A percentile compares a stretch with the other conserved stretches of the same genome.
Conservation (phyloP, 2,113 vertebrate species). For the Myiozetetes cayanensis region DNA sequence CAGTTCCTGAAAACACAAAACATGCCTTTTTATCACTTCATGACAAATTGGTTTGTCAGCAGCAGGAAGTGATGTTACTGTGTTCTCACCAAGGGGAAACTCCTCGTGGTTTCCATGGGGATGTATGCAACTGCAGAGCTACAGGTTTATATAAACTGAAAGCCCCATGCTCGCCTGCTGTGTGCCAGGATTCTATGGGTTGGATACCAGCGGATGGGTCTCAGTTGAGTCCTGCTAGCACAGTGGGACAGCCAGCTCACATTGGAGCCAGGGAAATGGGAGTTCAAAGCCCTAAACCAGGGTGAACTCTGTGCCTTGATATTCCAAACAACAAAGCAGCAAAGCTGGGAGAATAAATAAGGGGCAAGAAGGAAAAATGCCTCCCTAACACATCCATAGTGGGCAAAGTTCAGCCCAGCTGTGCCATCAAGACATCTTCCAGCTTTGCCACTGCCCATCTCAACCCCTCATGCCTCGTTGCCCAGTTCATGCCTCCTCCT, state of each 20-base stretch:
- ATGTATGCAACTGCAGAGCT: conserved; percentile 50
- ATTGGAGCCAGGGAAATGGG: not conserved
- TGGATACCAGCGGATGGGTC: not conserved
- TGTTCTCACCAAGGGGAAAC: conserved; percentile 77
- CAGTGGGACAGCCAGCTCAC: accelerated
- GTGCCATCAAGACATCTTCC: not conserved
- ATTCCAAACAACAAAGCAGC: not conserved
- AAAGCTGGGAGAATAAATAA: not conserved
- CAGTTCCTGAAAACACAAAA: conserved; percentile 19
- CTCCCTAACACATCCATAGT: not conserved
- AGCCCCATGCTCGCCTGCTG: not conserved
- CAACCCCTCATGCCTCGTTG: not conserved
- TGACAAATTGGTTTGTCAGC: conserved; percentile 79
- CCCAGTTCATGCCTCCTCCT: not conserved
- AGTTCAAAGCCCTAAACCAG: not conserved
- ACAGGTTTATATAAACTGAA: conserved; percentile 61
- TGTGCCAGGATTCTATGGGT: not conserved
- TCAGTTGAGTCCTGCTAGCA: not conserved
- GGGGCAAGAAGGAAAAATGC: not conserved
- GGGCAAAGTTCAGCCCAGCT: not conserved
- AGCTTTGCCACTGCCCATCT: not conserved
- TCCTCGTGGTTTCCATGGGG: conserved; percentile 76
- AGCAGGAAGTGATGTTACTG: conserved; percentile 80
- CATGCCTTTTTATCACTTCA: conserved; percentile 58
- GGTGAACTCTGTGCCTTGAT: not conserved